Percentiles rank a stretch among this genome's conserved stretches.
Evolutionary conservation across 2,888 invertebrate species (phyloP).

Genomic region (Spilosoma lubricipeda): DNA sequence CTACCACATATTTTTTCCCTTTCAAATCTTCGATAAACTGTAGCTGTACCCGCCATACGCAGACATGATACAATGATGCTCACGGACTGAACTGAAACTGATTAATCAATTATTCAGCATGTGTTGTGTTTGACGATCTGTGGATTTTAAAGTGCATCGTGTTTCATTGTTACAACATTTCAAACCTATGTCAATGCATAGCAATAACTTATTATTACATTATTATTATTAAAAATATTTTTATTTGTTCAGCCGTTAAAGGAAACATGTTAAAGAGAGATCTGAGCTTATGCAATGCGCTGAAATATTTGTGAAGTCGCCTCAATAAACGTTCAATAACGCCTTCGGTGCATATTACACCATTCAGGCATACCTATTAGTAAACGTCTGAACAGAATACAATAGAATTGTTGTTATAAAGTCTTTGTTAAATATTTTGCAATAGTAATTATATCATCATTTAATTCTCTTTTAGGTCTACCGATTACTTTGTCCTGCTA

Average conservation of each 20-base stretch:
- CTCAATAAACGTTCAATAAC: no score
- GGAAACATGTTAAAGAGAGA: neutral
- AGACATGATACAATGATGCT: slow-evolving; percentile 89
- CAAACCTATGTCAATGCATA: neutral
- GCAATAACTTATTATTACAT: neutral
- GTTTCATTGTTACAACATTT: neutral
- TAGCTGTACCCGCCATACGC: slow-evolving; percentile 90
- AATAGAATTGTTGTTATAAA: no score
- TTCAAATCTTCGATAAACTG: slow-evolving; percentile 91
- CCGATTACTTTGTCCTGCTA: no score
- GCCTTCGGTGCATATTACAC: no score
- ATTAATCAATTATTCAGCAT: neutral
- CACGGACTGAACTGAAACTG: slow-evolving; percentile 89
- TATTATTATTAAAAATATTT: no score
- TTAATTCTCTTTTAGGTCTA: no score
- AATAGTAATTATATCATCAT: no score
- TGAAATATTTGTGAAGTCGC: neutral
- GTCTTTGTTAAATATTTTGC: no score
- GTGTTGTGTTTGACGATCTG: neutral
- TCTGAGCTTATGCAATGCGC: neutral
- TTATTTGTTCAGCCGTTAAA: no score
- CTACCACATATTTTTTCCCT: slow-evolving; percentile 91
- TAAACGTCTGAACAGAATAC: no score
- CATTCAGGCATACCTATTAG: neutral
- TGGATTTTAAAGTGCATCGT: neutral